Evolutionary conservation across 1,140 invertebrate species (phyloP).

Genomic region (Aleiodes sp.): DNA sequence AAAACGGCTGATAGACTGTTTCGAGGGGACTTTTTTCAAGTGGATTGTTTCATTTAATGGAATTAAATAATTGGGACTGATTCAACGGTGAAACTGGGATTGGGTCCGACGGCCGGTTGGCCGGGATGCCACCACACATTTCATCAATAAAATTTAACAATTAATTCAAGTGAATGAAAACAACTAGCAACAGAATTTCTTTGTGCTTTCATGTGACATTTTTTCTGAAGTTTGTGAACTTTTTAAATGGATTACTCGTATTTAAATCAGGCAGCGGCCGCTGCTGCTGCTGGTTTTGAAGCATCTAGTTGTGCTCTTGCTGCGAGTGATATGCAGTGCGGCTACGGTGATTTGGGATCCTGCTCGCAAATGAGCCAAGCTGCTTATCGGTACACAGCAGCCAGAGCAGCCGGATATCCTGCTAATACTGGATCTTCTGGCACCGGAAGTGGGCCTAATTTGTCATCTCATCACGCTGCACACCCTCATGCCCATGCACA

Average conservation of each 20-base stretch:
- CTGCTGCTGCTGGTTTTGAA: constrained; percentile 71
- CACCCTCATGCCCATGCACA: constrained; percentile 66
- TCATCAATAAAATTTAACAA: neutral
- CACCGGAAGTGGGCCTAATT: constrained; percentile 49
- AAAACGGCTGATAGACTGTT: neutral
- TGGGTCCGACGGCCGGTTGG: neutral
- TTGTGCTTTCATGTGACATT: neutral
- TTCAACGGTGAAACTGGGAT: neutral
- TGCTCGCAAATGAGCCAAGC: constrained; percentile 88
- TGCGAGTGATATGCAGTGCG: constrained; percentile 76
- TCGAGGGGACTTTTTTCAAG: too few relatives aligned
- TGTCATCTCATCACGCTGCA: constrained; percentile 59
- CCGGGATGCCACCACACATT: neutral
- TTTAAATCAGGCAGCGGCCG: constrained; percentile 74
- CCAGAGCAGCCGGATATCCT: constrained; percentile 61
- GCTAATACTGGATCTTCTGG: constrained; percentile 57
- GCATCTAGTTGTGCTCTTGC: constrained; percentile 73
- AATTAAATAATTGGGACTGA: neutral
- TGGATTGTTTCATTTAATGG: neutral
- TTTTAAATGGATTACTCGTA: constrained; percentile 77
- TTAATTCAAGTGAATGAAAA: neutral
- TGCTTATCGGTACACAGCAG: constrained; percentile 76
- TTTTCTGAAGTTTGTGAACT: neutral
- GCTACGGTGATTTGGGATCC: constrained; percentile 84
- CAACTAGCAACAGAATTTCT: neutral